A percentile compares a stretch with the other conserved stretches of the same genome.
Conservation (phyloP, 2,888 invertebrate genomes). For the Hemistola chrysoprasaria region DNA sequence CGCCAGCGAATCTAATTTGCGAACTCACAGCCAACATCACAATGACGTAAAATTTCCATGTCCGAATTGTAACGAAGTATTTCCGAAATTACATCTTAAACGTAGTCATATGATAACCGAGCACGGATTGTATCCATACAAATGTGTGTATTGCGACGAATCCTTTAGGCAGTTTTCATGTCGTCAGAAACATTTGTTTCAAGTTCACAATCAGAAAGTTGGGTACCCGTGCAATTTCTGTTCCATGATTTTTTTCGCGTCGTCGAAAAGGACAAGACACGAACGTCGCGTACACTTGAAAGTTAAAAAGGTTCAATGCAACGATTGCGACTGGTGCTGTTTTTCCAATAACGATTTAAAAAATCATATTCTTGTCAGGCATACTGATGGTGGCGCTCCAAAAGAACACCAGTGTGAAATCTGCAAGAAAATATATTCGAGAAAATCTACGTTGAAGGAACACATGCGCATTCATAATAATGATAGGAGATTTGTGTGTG, state of each 20-base stretch:
- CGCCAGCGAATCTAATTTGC: too few relatives aligned
- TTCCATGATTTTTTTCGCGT: slow-evolving; percentile 47
- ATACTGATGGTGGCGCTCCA: slow-evolving; percentile 47
- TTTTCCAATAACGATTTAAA: slow-evolving; percentile 53
- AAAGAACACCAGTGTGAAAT: slow-evolving; percentile 39
- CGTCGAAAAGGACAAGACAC: too few relatives aligned
- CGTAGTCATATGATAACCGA: slow-evolving; percentile 49
- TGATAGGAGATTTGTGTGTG: slow-evolving; percentile 30
- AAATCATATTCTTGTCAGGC: slow-evolving; percentile 44
- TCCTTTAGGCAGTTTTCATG: slow-evolving; percentile 59
- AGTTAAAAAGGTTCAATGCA: slow-evolving; percentile 53
- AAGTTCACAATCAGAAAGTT: slow-evolving; percentile 52
- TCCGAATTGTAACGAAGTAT: too few relatives aligned
- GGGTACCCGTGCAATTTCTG: slow-evolving; percentile 67
- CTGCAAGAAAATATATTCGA: slow-evolving; percentile 38
- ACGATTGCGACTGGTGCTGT: slow-evolving; percentile 52
- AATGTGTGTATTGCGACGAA: slow-evolving; percentile 51
- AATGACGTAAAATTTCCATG: too few relatives aligned
- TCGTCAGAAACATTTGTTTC: slow-evolving; percentile 54
- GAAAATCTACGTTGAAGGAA: slow-evolving; percentile 55
- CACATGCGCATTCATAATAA: slow-evolving; percentile 47
- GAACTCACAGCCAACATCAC: too few relatives aligned
- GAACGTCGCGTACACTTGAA: slow-evolving; percentile 63
- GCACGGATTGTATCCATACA: slow-evolving; percentile 46
- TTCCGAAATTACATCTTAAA: slow-evolving; percentile 41